Evolutionary conservation across 1,140 invertebrate species (phyloP).

Genomic region (Aphis craccivora): DNA sequence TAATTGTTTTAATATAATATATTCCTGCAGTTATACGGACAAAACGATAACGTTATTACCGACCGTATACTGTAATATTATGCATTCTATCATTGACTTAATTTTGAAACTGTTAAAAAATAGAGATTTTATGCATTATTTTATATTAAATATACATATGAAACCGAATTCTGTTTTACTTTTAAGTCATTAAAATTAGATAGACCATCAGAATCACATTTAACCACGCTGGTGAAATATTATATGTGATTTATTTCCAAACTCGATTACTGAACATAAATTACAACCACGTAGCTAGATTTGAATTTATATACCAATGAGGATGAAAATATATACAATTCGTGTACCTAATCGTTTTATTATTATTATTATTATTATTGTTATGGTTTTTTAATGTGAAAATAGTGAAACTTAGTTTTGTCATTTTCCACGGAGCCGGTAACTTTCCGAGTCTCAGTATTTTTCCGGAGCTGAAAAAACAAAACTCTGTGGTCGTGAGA

Average conservation of each 20-base stretch:
- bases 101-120: background rate
- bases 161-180: background rate
- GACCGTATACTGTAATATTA: background rate
- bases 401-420: slow-evolving; percentile 31
- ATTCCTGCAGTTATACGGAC: background rate
- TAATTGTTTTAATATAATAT: background rate
- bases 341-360: slow-evolving; percentile 17
- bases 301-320: background rate
- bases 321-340: background rate
- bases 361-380: background rate
- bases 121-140: background rate
- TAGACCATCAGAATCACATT: background rate
- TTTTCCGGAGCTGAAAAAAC: background rate
- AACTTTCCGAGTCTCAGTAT: background rate
- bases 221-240: background rate
- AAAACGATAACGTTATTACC: background rate
- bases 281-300: background rate
- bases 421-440: background rate
- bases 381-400: slow-evolving; percentile 27
- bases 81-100: background rate
- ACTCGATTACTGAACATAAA: slow-evolving; percentile 9
- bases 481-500: background rate
- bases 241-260: slow-evolving; percentile 3
- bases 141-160: background rate
- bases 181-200: slow-evolving; percentile 26